phyloP scores from a whole-genome alignment of 2,888 invertebrate species.

The Pandemis heparana region DNA sequence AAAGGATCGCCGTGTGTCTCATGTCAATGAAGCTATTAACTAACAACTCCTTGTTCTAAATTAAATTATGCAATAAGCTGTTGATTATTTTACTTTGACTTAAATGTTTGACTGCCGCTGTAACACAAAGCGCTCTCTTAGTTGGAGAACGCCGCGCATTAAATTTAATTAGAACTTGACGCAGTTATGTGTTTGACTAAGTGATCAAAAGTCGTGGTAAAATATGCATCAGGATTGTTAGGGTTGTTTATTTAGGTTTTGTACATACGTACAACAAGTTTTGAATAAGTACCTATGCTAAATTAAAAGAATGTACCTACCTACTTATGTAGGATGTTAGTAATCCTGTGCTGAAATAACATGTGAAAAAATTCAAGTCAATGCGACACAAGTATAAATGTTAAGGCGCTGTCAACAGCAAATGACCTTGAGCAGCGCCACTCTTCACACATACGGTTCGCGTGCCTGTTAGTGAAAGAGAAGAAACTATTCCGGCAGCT shows the following conservation, averaged over 20 bases:
- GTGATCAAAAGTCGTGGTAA: neutral
- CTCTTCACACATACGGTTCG: too few species aligned
- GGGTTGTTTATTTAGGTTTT: neutral
- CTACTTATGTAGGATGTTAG: too few species aligned
- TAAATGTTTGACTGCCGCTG: neutral
- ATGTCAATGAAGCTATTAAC: neutral
- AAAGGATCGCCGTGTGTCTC: neutral
- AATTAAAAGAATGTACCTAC: too few species aligned
- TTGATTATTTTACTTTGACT: slow-evolving; percentile 13
- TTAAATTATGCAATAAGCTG: slow-evolving; percentile 1
- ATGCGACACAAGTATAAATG: too few species aligned
- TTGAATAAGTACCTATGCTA: neutral
- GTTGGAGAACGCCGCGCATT: neutral
- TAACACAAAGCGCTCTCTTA: neutral
- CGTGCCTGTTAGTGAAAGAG: too few species aligned
- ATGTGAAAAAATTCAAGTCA: too few species aligned
- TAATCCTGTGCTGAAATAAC: too few species aligned
- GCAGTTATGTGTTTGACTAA: slow-evolving; percentile 5
- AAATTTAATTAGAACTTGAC: slow-evolving; percentile 20
- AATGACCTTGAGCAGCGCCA: too few species aligned
- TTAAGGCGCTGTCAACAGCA: too few species aligned
- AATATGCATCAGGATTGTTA: neutral
- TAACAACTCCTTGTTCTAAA: neutral
- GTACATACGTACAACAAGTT: neutral
- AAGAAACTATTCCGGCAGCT: too few species aligned